Evolutionary conservation across 2,888 invertebrate genomes (phyloP).

Genomic region (Aleiodes leptofemur): DNA sequence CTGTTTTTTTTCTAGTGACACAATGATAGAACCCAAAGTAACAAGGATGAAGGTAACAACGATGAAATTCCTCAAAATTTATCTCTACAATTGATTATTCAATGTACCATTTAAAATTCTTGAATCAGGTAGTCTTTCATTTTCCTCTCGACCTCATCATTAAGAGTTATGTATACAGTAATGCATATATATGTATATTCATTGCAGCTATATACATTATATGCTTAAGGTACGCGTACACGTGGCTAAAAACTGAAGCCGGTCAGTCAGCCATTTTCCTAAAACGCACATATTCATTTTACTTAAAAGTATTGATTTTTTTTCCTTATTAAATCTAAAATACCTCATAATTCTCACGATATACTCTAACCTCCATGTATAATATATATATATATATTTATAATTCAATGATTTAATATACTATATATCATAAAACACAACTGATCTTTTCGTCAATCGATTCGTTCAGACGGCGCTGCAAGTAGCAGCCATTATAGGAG

Average conservation of each 20-base stretch:
- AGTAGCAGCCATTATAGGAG: neutral
- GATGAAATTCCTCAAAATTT: conserved; percentile 51
- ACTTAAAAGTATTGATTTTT: conserved; percentile 33
- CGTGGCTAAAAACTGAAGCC: conserved; percentile 45
- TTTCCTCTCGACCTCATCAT: conserved; percentile 46
- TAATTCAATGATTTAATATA: conserved; percentile 67
- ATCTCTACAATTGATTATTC: conserved; percentile 45
- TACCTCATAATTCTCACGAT: conserved; percentile 26
- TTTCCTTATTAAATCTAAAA: neutral
- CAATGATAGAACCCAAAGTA: conserved; percentile 51
- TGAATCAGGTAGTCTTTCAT: conserved; percentile 46
- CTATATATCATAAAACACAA: conserved; percentile 72
- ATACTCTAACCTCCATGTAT: conserved; percentile 48
- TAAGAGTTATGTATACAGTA: conserved; percentile 46
- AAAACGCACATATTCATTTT: conserved; percentile 13
- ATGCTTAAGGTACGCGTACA: conserved; percentile 49
- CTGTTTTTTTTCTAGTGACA: conserved; percentile 38
- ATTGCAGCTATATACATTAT: conserved; percentile 47
- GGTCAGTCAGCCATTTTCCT: conserved; percentile 41
- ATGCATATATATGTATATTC: conserved; percentile 45
- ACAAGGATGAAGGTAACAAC: conserved; percentile 57
- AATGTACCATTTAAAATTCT: conserved; percentile 34
- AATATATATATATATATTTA: conserved; percentile 54
- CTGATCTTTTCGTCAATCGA: conserved; percentile 62
- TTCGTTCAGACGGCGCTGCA: conserved; percentile 52